Base-by-base conservation (phyloP, 2,113 vertebrate species). In the Ascaphus truei region DNA sequence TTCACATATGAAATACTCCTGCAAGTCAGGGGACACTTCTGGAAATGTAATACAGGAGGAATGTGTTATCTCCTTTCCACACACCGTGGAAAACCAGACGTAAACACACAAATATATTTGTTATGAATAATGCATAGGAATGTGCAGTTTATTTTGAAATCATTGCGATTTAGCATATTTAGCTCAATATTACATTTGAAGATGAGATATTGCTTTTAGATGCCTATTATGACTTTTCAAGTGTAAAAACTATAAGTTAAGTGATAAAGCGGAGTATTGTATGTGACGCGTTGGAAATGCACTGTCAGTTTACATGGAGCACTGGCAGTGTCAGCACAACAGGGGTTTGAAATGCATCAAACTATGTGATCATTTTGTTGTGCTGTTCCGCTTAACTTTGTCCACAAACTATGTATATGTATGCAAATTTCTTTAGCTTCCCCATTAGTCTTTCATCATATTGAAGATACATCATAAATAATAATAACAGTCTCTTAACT, bases 81-180 rank as follows among this genome's bases (percentile, higher is more conserved):
- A 69, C 66, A 60, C 66, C 45, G 33, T 37, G 22, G 55, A 48
- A 58, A 59, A 37, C 31, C 37, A 67, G 34, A 56, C 51, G 29
- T 56, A 56, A 56, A 60, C 34, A 68, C 66, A 52, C 39, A 60
- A 69, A 69, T 60, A 48, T 43, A 60, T 18, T 57, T 57, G n/a
- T 36, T 48, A 60, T 69, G 55, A 69, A 69, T 69, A 69, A 69
- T 68, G 41, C 65, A 68, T 48, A 33, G 30, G 37, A 22, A 48
- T 48, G 11, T 50, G 15, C 41, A 27, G 43, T 59, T 68, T 68
- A 68, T 59, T 59, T 36, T 59, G 29, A 58, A 68, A 68, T 58
- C 25, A 16, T 68, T 59, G 62, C 55, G 65, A 58, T 51, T 68
- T 68, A 37, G 41, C 55, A 68, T 68, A 59, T 58, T 68, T 68